Evolutionary conservation across 53 echinoderm and acorn worm genomes (phyloP).

Genomic region (Astropecten irregularis): DNA sequence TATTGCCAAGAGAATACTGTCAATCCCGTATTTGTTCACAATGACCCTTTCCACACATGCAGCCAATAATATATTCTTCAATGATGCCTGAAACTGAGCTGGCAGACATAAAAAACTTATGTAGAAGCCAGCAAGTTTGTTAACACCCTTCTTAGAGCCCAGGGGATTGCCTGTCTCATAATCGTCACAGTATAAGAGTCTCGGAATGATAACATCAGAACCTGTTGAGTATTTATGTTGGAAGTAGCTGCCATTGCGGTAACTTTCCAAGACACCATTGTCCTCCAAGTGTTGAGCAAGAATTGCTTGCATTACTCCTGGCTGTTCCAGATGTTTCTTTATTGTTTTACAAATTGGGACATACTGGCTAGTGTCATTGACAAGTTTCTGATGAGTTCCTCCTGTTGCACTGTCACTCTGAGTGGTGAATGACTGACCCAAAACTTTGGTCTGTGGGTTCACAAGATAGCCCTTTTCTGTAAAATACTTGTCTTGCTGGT

Average conservation of each 20-base stretch:
- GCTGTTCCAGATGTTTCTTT: conserved; percentile 35
- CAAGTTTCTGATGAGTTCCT: background rate
- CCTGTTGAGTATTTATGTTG: background rate
- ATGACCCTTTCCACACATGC: conserved; percentile 11
- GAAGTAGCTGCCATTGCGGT: conserved; percentile 45
- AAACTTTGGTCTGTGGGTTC: background rate
- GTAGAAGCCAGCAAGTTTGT: conserved; percentile 52
- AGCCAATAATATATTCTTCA: conserved; percentile 43
- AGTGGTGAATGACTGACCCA: background rate
- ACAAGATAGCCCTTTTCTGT: conserved; percentile 35
- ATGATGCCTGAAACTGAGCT: background rate
- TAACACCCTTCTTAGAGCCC: conserved; percentile 45
- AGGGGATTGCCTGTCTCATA: conserved; percentile 63
- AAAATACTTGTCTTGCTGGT: conserved; percentile 38
- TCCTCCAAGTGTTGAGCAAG: conserved; percentile 7
- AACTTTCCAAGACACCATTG: conserved; percentile 15
- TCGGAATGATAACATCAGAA: background rate
- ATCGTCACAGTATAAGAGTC: conserved; percentile 54
- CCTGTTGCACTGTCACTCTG: conserved; percentile 13
- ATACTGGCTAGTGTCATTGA: conserved; percentile 16
- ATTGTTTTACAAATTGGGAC: conserved; percentile 26
- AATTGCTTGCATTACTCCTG: conserved; percentile 47
- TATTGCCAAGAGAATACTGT: background rate
- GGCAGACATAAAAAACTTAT: conserved; percentile 28
- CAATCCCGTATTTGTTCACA: conserved; percentile 43